These are phyloP conservation scores for Dryobotodes eremita DNA, from an alignment of 2,888 invertebrate genomes.

Conservation along the genomic window DNA sequence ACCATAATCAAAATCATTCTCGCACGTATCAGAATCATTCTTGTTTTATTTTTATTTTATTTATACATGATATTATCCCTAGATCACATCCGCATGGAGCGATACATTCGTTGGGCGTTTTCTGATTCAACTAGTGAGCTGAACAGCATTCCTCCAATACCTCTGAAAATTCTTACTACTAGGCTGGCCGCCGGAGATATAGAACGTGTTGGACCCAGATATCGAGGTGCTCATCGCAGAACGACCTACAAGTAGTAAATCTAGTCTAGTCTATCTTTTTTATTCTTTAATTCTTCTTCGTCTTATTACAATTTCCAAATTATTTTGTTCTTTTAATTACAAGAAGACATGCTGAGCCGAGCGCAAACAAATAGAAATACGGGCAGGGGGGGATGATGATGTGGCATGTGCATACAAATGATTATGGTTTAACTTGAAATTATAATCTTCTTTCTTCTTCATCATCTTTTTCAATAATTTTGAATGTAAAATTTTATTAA, in stretches of 20 bases:
- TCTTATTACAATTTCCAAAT: neutral
- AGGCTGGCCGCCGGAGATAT: slow-evolving; percentile 86
- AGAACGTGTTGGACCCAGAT: slow-evolving; percentile 83
- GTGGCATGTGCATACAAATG: no score
- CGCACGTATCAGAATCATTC: neutral
- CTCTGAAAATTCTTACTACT: slow-evolving; percentile 78
- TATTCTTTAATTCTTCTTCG: neutral
- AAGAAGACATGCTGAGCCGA: neutral
- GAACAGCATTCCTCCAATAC: slow-evolving; percentile 74
- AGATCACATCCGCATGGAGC: slow-evolving; percentile 89
- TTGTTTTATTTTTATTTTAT: neutral
- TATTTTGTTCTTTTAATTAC: neutral
- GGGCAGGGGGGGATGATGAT: no score
- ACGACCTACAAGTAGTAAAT: slow-evolving; percentile 69
- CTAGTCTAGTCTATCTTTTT: neutral
- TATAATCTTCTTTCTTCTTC: neutral
- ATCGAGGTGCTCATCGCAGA: slow-evolving; percentile 69
- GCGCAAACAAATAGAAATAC: no score
- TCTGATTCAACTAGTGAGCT: slow-evolving; percentile 76
- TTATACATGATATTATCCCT: slow-evolving; percentile 25
- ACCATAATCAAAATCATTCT: neutral
- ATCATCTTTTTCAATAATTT: neutral
- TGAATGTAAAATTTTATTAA: no score
- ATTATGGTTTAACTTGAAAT: neutral
- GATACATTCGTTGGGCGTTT: slow-evolving; percentile 87